Evolutionary conservation across 2,888 invertebrate genomes (phyloP).

Genomic region (Gastracanthus pulcherrimus): DNA sequence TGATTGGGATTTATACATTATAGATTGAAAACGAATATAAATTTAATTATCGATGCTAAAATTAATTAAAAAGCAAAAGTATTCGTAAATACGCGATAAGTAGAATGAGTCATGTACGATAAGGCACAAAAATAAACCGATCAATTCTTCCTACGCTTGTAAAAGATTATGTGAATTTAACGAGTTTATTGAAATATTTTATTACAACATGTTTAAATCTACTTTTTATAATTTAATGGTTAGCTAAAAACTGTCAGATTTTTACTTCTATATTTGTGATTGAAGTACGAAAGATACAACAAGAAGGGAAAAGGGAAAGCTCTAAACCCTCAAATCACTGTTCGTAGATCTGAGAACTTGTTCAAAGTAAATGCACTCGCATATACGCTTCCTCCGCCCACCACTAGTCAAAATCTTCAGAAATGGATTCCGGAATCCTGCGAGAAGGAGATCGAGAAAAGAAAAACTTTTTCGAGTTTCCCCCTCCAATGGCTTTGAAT

Average conservation of each 20-base stretch:
- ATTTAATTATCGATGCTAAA: no score
- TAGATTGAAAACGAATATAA: no score
- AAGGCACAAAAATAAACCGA: background rate
- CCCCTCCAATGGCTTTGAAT: background rate
- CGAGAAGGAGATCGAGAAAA: no score
- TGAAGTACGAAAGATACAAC: no score
- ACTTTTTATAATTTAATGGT: background rate
- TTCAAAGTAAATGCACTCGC: conserved; percentile 51
- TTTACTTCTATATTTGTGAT: conserved; percentile 9
- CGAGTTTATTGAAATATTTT: no score
- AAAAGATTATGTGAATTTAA: no score
- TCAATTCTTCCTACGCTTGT: no score
- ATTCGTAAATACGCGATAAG: no score
- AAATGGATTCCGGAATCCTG: conserved; percentile 31
- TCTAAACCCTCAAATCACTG: conserved; percentile 1
- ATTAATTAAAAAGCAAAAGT: no score
- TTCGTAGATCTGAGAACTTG: conserved; percentile 29
- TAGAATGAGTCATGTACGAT: background rate
- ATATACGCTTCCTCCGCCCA: background rate
- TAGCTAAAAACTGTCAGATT: background rate
- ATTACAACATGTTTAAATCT: no score
- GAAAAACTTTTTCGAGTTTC: conserved; percentile 27
- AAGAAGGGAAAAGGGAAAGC: background rate
- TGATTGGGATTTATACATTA: no score
- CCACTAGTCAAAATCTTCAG: conserved; percentile 20